These are phyloP conservation scores for Upupa epops DNA, from an alignment of 2,113 vertebrate species.

Conservation along the genomic window DNA sequence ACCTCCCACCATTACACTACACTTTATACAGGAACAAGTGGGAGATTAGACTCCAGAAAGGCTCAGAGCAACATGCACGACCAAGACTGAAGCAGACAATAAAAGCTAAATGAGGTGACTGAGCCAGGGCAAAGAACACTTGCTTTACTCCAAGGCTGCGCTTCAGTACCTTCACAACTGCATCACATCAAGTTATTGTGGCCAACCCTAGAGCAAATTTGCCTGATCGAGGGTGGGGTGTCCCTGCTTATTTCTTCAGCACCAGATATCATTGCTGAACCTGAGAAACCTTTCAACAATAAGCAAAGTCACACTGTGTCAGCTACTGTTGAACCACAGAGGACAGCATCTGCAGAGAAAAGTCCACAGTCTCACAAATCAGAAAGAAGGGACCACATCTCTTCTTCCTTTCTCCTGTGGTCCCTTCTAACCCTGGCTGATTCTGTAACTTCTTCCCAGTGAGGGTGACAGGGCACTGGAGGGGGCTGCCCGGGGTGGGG, in stretches of 20 bases:
- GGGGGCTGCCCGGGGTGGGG: too few relatives aligned
- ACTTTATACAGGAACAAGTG: neutral
- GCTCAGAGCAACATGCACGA: neutral
- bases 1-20: neutral
- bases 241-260: neutral
- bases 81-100: neutral
- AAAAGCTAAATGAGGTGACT: neutral
- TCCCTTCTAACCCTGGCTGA: too few relatives aligned
- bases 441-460: too few relatives aligned
- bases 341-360: neutral
- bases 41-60: neutral
- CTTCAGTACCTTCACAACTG: neutral
- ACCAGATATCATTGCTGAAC: neutral
- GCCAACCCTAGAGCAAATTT: neutral
- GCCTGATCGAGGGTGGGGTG: too few relatives aligned
- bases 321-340: neutral
- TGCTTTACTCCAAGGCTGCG: neutral
- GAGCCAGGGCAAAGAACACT: rapidly evolving
- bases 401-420: too few relatives aligned
- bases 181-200: neutral
- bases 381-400: too few relatives aligned
- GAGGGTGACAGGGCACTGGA: too few relatives aligned
- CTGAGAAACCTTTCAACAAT: neutral
- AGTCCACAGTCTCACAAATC: neutral
- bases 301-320: neutral